These are phyloP conservation scores for Bolinopsis microptera DNA, from an alignment of 37 sponge, comb jelly and placozoan species.

Conservation along the genomic window DNA sequence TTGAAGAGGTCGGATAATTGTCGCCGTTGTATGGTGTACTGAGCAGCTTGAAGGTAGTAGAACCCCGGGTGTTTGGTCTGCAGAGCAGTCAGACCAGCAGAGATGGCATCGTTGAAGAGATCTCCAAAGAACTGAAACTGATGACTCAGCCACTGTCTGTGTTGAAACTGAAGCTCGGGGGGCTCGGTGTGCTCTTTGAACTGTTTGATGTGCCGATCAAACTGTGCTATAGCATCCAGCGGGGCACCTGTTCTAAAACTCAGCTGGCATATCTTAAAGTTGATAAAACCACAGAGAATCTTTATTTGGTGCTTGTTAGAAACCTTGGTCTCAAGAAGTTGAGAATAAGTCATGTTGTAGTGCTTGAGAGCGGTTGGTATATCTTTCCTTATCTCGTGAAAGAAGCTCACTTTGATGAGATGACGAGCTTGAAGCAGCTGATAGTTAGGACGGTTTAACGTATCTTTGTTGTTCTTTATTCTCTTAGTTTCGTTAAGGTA, in stretches of 20 bases:
- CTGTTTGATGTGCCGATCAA: constrained; percentile 77
- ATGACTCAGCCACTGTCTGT: constrained; percentile 81
- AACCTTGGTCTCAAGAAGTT: constrained; percentile 73
- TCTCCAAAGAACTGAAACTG: constrained; percentile 85
- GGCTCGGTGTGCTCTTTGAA: constrained; percentile 73
- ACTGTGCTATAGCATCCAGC: constrained; percentile 76
- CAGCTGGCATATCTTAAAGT: constrained; percentile 94
- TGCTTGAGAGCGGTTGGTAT: constrained; percentile 70
- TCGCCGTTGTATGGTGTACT: constrained; percentile 76
- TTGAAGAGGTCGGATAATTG: constrained; percentile 46
- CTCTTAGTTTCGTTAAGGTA: constrained; percentile 75
- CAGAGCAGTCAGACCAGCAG: constrained; percentile 51
- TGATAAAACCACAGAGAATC: constrained; percentile 82
- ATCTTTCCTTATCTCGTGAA: constrained; percentile 85
- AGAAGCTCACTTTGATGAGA: constrained; percentile 89
- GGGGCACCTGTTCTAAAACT: constrained; percentile 75
- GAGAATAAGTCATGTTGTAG: constrained; percentile 73
- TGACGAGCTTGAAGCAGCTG: constrained; percentile 76
- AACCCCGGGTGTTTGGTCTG: constrained; percentile 92
- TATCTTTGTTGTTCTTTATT: constrained; percentile 76
- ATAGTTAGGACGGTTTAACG: constrained; percentile 51
- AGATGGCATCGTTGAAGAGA: constrained; percentile 77
- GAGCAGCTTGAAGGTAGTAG: constrained; percentile 86
- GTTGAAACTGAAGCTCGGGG: constrained; percentile 77
- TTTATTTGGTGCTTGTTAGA: constrained; percentile 82